Conservation (phyloP, 2,888 invertebrate genomes). For the Trissolcus japonicus region DNA sequence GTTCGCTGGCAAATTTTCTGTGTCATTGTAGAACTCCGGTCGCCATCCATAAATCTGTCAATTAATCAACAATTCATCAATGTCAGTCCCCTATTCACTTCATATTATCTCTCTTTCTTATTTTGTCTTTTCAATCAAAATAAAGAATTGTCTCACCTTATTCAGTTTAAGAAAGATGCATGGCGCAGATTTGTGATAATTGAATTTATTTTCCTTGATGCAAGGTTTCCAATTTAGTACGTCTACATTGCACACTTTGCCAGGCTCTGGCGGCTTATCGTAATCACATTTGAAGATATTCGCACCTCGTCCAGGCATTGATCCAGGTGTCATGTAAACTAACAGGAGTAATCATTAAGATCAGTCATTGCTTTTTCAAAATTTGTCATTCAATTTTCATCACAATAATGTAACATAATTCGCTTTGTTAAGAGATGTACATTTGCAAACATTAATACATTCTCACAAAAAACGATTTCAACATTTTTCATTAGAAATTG, state of each 20-base stretch:
- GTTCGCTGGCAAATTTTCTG: conserved; percentile 81
- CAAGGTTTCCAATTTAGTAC: conserved; percentile 89
- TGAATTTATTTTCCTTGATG: conserved; percentile 89
- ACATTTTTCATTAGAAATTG: too few relatives aligned
- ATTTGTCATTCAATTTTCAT: conserved; percentile 16
- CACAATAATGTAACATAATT: neutral
- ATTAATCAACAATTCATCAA: conserved; percentile 8
- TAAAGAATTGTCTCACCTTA: conserved; percentile 78
- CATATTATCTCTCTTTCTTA: neutral
- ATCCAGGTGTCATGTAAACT: conserved; percentile 86
- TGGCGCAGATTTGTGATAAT: conserved; percentile 93
- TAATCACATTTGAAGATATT: conserved; percentile 87
- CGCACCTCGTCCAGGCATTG: conserved; percentile 84
- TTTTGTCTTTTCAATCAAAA: neutral
- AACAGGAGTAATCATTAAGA: conserved; percentile 57
- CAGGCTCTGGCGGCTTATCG: conserved; percentile 82
- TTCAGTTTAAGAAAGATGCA: conserved; percentile 97
- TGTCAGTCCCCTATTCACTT: neutral
- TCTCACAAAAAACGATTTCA: too few relatives aligned
- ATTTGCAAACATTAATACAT: too few relatives aligned
- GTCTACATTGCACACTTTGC: conserved; percentile 92
- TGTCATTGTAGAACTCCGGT: conserved; percentile 88
- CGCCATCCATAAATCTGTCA: conserved; percentile 89
- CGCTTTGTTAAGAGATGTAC: neutral
- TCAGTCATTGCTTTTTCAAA: conserved; percentile 81